phyloP scores from a whole-genome alignment of 64 coral and sea anemone genomes.

The Stichodactyla helianthus region DNA sequence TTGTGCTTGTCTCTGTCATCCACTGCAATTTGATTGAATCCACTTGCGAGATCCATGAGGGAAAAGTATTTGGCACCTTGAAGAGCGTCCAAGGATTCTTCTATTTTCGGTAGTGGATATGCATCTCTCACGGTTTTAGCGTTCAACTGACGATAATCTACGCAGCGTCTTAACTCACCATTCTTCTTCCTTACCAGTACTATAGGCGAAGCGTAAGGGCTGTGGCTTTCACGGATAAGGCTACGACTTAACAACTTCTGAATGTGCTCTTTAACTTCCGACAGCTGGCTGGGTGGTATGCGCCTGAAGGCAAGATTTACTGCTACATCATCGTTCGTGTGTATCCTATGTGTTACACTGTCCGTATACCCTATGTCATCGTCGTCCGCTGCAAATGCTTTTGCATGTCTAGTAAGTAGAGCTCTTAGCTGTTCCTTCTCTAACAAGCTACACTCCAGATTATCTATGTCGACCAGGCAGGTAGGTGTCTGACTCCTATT shows the following conservation, averaged over 20 bases:
- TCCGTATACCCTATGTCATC: conserved; percentile 44
- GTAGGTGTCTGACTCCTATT: neutral
- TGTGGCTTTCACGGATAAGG: neutral
- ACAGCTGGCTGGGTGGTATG: conserved; percentile 23
- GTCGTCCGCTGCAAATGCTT: conserved; percentile 12
- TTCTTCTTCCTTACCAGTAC: conserved; percentile 9
- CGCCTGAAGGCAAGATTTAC: neutral
- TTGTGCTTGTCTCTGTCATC: conserved; percentile 32
- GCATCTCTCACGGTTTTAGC: conserved; percentile 11
- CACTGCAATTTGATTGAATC: conserved; percentile 29
- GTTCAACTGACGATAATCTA: conserved; percentile 10
- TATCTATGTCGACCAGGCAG: neutral
- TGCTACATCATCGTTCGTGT: neutral
- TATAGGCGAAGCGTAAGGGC: neutral
- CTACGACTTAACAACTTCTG: conserved; percentile 1
- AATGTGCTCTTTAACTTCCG: conserved; percentile 45
- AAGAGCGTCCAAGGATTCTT: conserved; percentile 12
- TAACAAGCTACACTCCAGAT: neutral
- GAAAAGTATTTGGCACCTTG: neutral
- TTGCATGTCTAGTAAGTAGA: neutral
- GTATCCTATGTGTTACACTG: neutral
- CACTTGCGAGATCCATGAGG: neutral
- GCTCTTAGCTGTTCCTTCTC: conserved; percentile 9
- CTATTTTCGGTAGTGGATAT: conserved; percentile 7
- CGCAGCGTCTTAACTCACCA: neutral